Percentiles rank a stretch among this genome's conserved stretches.
Evolutionary conservation across 2,888 invertebrate genomes (phyloP).

Genomic region (Cepaea hortensis): DNA sequence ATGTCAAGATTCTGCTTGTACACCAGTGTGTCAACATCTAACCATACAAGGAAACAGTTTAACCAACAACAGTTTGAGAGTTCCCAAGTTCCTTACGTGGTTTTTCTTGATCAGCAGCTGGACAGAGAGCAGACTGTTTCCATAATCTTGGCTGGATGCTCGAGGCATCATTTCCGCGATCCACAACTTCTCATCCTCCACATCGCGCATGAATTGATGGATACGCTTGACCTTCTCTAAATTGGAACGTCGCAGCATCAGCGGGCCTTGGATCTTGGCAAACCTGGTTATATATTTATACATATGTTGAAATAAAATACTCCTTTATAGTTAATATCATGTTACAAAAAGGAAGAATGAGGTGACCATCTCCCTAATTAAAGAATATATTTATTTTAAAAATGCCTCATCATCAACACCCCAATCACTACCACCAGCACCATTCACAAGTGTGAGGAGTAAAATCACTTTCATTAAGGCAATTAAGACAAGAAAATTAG

Average conservation of each 20-base stretch:
- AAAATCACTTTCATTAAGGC: too few species aligned
- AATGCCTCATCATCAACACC: too few species aligned
- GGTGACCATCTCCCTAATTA: too few species aligned
- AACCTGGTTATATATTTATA: conserved; percentile 78
- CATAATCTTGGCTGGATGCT: conserved; percentile 92
- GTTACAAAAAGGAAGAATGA: too few species aligned
- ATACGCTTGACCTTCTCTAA: conserved; percentile 93
- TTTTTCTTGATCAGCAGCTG: conserved; percentile 99
- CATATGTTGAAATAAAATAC: background rate
- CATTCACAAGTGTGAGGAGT: too few species aligned
- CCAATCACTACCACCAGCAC: too few species aligned
- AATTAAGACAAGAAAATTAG: too few species aligned
- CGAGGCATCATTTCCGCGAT: conserved; percentile 96
- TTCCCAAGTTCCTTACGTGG: conserved; percentile 77
- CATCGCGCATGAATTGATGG: conserved; percentile 92
- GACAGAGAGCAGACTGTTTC: conserved; percentile 96
- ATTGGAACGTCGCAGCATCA: conserved; percentile 88
- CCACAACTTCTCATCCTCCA: conserved; percentile 99
- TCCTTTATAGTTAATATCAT: background rate
- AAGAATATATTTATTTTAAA: too few species aligned
- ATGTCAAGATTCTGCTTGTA: too few species aligned
- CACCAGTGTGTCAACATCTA: too few species aligned
- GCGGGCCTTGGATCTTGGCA: conserved; percentile 93
- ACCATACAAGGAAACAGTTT: too few species aligned
- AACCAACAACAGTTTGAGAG: background rate